Base-by-base conservation (phyloP, 2,888 invertebrate genomes). In the Oligia strigilis region DNA sequence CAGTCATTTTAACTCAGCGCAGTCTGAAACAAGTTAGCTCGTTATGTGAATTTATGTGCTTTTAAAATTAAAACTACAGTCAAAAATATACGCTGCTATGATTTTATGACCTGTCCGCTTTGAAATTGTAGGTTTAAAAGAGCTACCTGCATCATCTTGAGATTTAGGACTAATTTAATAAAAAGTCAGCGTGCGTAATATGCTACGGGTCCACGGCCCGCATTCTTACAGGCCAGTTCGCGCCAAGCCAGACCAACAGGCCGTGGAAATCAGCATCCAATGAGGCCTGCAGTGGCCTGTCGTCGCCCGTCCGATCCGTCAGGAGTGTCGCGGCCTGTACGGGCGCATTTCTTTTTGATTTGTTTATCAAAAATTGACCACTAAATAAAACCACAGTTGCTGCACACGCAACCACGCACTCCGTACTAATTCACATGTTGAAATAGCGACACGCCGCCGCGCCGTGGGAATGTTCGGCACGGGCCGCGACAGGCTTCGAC, bases 31-130 rank as follows among this genome's bases (percentile, higher is more conserved):
- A 86, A 86, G 79, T 87, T 86, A 69, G 78, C 77, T 84, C 87
- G 69, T 88, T 86, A 86, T 43, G 5, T 19, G 58, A 75, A 88
- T 87, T 87, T 87, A 88, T 84, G 82, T 67, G 70, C 77, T 78
- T 76, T 81, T 82, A 77, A 88, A 86, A 86, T 82, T 86, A 80
- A 86, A 86, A 87, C 77, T 85, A 80, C 77, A 67, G 77, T 64
- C 76, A 58, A 72, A 82, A 78, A 72, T 85, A 78, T 73, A 64
- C 58, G 78, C 52, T 78, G 4, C 19, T 65, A 60, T 1, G 17
- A 73, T 85, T 82, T 82, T 85, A 84, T 78, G 78, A 76, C 75
- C 43, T 11, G 58, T 17, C 14, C 9, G 52, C 58, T 75, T 65
- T 43, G 66, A 46, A 82, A 73, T 78, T 75, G 40, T 66, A 67